A percentile compares a stretch with the other conserved stretches of the same genome.
Conservation (phyloP, 2,113 vertebrate species). For the Sylvia atricapilla region DNA sequence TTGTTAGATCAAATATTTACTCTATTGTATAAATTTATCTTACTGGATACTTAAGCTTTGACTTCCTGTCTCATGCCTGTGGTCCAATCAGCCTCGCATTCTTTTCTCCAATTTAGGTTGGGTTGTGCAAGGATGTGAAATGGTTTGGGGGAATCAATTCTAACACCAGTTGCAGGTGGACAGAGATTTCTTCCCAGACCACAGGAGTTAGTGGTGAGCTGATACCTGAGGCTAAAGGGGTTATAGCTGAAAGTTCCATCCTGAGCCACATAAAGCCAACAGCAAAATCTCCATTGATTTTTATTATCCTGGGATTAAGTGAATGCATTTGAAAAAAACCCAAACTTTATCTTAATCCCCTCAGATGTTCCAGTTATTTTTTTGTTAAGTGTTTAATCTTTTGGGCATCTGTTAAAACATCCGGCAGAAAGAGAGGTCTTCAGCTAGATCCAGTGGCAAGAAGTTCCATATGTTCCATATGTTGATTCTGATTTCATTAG, state of each 20-base stretch:
- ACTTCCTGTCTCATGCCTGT: background rate
- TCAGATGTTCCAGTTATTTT: background rate
- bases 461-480: rapidly evolving
- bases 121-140: background rate
- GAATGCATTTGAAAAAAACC: background rate
- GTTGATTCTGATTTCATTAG: background rate
- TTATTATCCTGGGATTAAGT: background rate
- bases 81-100: background rate
- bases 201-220: background rate
- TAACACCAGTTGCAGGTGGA: background rate
- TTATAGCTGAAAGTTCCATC: background rate
- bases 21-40: background rate
- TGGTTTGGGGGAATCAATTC: background rate
- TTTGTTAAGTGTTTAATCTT: background rate
- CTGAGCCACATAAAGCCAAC: background rate
- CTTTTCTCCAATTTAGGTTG: background rate
- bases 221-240: background rate
- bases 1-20: background rate
- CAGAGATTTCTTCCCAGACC: background rate
- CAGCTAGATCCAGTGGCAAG: background rate
- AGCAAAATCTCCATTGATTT: background rate
- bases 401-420: background rate
- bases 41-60: background rate
- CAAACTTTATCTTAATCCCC: background rate
- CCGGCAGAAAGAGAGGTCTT: background rate